These are phyloP conservation scores for Zelleria hepariella DNA, from an alignment of 2,888 invertebrate genomes.

Conservation along the genomic window DNA sequence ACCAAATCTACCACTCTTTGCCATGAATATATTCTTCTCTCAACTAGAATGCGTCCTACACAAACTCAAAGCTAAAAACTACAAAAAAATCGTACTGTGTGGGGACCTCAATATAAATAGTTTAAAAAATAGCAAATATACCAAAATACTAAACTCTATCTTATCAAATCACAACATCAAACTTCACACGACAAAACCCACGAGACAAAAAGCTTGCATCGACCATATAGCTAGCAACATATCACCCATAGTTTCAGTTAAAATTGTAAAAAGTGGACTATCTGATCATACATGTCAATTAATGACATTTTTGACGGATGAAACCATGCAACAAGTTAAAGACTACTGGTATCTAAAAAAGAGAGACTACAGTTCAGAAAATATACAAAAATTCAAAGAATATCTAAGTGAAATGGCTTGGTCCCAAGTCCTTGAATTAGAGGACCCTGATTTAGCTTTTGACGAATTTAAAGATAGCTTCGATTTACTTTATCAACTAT, in stretches of 20 bases:
- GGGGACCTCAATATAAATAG: not conserved
- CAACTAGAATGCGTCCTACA: not conserved
- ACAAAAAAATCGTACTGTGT: not conserved
- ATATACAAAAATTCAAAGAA: too few relatives aligned
- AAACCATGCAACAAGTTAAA: too few relatives aligned
- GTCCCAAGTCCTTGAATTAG: too few relatives aligned
- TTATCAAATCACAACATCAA: not conserved
- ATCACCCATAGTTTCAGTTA: not conserved
- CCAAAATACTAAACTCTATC: not conserved
- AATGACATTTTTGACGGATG: too few relatives aligned
- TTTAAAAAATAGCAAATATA: not conserved
- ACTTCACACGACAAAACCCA: not conserved
- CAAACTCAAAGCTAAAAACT: not conserved
- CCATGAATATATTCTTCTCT: not conserved
- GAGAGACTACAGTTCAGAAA: too few relatives aligned
- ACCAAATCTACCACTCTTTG: not conserved
- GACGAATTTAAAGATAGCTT: too few relatives aligned
- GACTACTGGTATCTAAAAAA: too few relatives aligned
- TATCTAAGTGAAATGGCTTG: too few relatives aligned
- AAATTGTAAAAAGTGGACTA: too few relatives aligned
- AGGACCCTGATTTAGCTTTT: too few relatives aligned
- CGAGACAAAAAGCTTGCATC: not conserved
- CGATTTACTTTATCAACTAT: too few relatives aligned
- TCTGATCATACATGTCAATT: too few relatives aligned
- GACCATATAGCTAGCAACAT: not conserved